These are phyloP conservation scores for Botia almorhae DNA, from an alignment of 2,797 vertebrate species.

Conservation along the genomic window DNA sequence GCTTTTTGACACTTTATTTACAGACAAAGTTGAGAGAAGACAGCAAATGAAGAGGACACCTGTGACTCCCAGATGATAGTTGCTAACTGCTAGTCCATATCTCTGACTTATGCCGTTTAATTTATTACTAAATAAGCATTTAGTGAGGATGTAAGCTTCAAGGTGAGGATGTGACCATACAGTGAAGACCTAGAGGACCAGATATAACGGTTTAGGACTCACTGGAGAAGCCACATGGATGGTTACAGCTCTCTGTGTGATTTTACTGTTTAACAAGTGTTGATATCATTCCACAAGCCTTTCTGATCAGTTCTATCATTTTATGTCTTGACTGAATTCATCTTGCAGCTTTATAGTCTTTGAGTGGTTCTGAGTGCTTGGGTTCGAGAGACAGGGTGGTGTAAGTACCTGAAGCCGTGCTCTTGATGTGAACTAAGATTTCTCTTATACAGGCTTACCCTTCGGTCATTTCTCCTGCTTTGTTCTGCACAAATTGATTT, in stretches of 20 bases:
- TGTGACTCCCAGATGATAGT: too few relatives aligned
- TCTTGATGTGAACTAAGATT: constrained; percentile 65
- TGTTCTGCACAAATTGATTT: constrained; percentile 70
- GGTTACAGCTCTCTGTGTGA: not conserved
- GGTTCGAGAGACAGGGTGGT: not conserved
- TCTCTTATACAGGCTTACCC: constrained; percentile 50
- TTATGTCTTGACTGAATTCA: not conserved
- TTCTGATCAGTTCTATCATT: not conserved
- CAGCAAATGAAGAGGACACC: too few relatives aligned
- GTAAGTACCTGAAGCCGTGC: constrained; percentile 7
- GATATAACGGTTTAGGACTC: too few relatives aligned
- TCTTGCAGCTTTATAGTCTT: constrained; percentile 15
- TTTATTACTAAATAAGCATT: too few relatives aligned
- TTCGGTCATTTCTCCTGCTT: constrained; percentile 63
- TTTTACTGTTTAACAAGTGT: not conserved
- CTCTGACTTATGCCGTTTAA: too few relatives aligned
- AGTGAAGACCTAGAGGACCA: too few relatives aligned
- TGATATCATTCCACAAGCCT: not conserved
- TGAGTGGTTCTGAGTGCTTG: not conserved
- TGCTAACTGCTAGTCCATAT: too few relatives aligned
- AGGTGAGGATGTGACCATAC: too few relatives aligned
- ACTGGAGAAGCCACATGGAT: too few relatives aligned
- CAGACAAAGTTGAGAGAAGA: too few relatives aligned
- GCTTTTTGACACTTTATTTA: too few relatives aligned
- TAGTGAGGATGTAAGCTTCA: too few relatives aligned